Evolutionary conservation across 2,797 vertebrate species (phyloP), one percentile per base, ranked within the genome.

Genomic region (Tenualosa thibaudeaui): DNA sequence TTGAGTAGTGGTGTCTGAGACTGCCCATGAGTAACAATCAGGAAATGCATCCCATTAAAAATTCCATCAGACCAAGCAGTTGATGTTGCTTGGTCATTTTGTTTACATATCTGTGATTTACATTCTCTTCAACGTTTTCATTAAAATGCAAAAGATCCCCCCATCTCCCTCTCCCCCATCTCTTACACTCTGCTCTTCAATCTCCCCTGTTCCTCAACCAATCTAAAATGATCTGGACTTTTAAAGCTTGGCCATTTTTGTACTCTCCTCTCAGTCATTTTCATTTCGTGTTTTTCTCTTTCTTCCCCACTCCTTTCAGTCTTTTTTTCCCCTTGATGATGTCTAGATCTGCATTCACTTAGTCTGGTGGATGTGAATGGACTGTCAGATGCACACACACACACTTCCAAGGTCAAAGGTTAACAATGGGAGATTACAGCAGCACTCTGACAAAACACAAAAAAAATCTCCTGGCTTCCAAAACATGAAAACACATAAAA

Each of bases 91-190:
- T 12, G 24, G 3, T 2, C 31, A 87, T 87, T 90, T 86, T 89
- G 88, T 92, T 92, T 89, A 86, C 85, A 82, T 87, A 81, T 37
- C 85, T 71, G 43, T 88, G 84, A 90, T 93, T 93, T 91, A 91
- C 88, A 84, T 92, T 90, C 90, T 88, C 89, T 90, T 91, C 90
- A 88, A 90, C 89, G 88, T 92, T 93, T 92, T 93, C 91, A 94
- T 95, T 94, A 93, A 94, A 95, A 94, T 94, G 93, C 94, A 94
- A 94, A 93, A 89, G 88, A 82, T 89, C 92, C 89, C 82, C 22
- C 82, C 37, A 4, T 8, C 46, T 81, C 58, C 82, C 86, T 85
- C 81, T 54, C 85, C 88, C 4, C 86, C 88, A 82, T 62, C 85
- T 88, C 9, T 22, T 19, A 2, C 40, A 13, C 89, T 86, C 88